A percentile compares a stretch with the other conserved stretches of the same genome.
phyloP scores from a whole-genome alignment of 2,797 vertebrate species.

The Phoebastria nigripes region DNA sequence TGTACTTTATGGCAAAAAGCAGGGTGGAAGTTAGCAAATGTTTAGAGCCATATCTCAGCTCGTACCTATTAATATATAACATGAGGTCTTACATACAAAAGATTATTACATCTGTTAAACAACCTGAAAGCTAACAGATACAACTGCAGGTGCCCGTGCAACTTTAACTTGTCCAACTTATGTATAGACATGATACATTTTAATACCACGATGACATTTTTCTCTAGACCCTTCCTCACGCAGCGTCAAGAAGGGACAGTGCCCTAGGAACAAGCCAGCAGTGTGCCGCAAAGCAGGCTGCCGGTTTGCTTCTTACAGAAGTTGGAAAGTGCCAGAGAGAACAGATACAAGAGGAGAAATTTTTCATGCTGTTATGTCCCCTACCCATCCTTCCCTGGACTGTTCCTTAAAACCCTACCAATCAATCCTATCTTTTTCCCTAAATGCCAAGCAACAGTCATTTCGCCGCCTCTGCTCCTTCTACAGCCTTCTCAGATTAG shows the following conservation, averaged over 20 bases:
- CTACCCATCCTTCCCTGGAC: neutral
- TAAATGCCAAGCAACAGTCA: neutral
- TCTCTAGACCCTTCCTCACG: neutral
- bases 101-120: neutral
- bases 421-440: neutral
- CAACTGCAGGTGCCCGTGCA: neutral
- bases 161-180: neutral
- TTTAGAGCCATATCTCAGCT: neutral
- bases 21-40: neutral
- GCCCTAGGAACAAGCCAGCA: fast-evolving
- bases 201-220: neutral
- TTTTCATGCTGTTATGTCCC: neutral
- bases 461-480: neutral
- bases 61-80: fast-evolving
- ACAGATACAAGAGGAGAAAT: neutral
- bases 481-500: neutral
- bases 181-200: neutral
- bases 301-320: neutral
- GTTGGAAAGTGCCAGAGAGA: neutral
- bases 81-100: neutral
- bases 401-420: neutral
- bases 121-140: neutral
- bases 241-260: neutral
- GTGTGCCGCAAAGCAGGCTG: neutral
- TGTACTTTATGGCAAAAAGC: neutral